These are phyloP conservation scores for Yoshiicerus persimilis DNA, from an alignment of 1,140 invertebrate species.

Conservation along the genomic window DNA sequence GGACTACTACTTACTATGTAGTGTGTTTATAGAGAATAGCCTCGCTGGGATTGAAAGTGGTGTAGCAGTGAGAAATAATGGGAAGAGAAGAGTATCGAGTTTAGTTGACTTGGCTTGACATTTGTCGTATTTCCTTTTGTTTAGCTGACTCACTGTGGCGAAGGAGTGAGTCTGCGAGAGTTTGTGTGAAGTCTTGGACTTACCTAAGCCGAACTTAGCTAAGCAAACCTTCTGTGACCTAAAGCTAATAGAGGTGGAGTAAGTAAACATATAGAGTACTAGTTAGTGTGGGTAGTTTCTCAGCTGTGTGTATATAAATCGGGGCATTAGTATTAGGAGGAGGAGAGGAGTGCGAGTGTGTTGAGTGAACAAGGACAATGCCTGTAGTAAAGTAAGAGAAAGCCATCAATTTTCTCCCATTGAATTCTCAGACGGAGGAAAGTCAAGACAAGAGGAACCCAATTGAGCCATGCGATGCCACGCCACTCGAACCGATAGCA, in stretches of 20 bases:
- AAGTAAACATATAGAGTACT: background rate
- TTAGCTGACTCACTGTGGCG: background rate
- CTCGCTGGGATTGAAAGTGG: background rate
- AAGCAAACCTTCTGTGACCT: background rate
- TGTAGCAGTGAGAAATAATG: slow-evolving; percentile 3
- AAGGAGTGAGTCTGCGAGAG: background rate
- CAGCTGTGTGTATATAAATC: background rate
- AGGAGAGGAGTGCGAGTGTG: background rate
- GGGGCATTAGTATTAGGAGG: background rate
- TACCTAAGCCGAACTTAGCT: background rate
- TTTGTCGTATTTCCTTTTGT: slow-evolving; percentile 2
- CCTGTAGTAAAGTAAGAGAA: background rate
- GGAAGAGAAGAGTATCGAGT: background rate
- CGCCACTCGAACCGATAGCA: background rate
- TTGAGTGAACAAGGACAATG: slow-evolving; percentile 10
- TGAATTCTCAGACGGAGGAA: background rate
- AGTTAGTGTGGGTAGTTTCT: background rate
- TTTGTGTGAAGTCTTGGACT: background rate
- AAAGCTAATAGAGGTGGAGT: background rate
- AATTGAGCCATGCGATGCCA: background rate
- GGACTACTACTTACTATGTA: too few relatives aligned
- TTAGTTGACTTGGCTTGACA: background rate
- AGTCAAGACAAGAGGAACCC: background rate
- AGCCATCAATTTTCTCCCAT: slow-evolving; percentile 25
- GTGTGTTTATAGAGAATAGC: background rate